These are phyloP conservation scores for Plumapathes pennacea DNA, from an alignment of 92 coral and sea anemone species.

Conservation along the genomic window DNA sequence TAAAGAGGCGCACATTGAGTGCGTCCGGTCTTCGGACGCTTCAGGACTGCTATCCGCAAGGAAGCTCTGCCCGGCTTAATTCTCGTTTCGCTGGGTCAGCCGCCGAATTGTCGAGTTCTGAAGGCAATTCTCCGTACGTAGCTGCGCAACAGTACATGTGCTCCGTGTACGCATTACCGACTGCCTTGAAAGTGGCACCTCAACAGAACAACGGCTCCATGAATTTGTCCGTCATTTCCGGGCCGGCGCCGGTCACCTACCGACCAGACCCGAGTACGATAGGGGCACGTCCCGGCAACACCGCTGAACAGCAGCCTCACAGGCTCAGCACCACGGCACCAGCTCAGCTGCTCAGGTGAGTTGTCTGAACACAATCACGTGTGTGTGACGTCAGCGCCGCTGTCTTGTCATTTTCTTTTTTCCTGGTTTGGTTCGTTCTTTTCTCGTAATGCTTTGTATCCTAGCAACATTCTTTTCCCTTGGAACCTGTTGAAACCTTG, in stretches of 20 bases:
- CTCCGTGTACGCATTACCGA: conserved; percentile 76
- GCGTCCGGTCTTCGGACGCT: conserved; percentile 66
- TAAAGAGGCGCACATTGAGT: conserved; percentile 80
- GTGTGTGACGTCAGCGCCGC: too few relatives aligned
- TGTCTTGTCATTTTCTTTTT: too few relatives aligned
- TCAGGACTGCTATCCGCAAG: conserved; percentile 49
- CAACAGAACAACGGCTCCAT: conserved; percentile 64
- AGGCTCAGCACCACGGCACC: conserved; percentile 15
- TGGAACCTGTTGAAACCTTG: too few relatives aligned
- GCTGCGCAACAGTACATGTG: conserved; percentile 79
- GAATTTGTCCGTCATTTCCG: conserved; percentile 91
- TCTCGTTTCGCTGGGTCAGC: conserved; percentile 71
- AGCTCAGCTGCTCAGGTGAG: conserved; percentile 14
- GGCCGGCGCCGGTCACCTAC: conserved; percentile 93
- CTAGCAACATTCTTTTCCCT: too few relatives aligned
- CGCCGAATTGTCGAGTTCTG: conserved; percentile 60
- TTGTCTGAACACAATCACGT: too few relatives aligned
- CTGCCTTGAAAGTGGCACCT: conserved; percentile 75
- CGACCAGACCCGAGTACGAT: conserved; percentile 49
- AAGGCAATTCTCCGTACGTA: conserved; percentile 52
- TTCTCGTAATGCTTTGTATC: too few relatives aligned
- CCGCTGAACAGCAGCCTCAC: conserved; percentile 23
- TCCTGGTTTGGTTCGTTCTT: too few relatives aligned
- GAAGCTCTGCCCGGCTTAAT: conserved; percentile 46
- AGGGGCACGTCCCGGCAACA: conserved; percentile 2